Evolutionary conservation across 2,888 invertebrate species (phyloP), one percentile per base, ranked within the genome.

Genomic region (Netelia inedita): DNA sequence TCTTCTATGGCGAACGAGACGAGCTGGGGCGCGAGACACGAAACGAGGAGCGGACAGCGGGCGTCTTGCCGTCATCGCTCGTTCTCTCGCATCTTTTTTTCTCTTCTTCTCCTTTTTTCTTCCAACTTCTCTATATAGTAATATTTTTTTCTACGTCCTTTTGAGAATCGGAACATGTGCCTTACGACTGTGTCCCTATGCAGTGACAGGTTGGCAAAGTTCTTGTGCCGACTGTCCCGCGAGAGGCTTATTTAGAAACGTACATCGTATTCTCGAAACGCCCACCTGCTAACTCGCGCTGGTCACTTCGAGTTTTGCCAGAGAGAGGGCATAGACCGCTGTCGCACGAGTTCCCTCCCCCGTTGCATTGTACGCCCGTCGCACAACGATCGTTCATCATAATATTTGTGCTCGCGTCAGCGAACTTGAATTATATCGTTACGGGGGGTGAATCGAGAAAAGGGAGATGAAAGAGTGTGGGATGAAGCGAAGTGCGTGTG

Each of bases 381-480:
- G 85, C 65, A 63, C 87, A 87, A 87, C 86, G 87, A 84, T 86
- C 88, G 89, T 91, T 87, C 87, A 90, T 92, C 92, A 91, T 89
- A 91, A 91, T 90, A 90, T 91, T 91, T 92, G 89, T 90, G 90
- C 87, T 88, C 87, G 87, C 83, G 90, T 91, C 91, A 86, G 86
- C 89, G 88, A 86, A 57, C 86, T 89, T 90, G 90, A 91, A 91
- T 91, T 90, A 90, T 90, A 88, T 88, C 86, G 90, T 91, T 89
- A 91, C 46, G 69, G 66, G 63, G 68, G 61, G 63, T 61, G 68
- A 50, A 14, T 50, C 71, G 35, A 19, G 50, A 65, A 63, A 10
- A 76, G 53, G 68, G 23, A 57, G 76, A 72, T 41, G 10, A 23
- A 14, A 50, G 66, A 53, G 46, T 35, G 35, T 35, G 35, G 35